These are phyloP conservation scores for Andrena bucephala DNA, from an alignment of 2,888 invertebrate genomes.

Conservation along the genomic window DNA sequence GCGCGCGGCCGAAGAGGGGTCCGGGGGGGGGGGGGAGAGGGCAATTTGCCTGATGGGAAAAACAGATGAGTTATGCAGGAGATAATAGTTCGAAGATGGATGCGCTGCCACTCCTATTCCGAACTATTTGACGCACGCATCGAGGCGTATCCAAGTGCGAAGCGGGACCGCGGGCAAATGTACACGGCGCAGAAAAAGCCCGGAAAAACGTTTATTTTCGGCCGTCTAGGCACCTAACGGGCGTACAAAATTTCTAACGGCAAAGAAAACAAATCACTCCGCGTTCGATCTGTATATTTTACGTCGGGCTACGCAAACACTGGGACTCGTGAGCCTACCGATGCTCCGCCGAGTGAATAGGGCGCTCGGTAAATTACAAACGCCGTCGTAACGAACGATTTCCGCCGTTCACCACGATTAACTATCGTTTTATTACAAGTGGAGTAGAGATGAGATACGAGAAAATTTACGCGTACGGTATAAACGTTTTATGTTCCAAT, in stretches of 20 bases:
- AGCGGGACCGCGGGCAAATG: neutral
- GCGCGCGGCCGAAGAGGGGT: neutral
- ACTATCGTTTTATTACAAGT: neutral
- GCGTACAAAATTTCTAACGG: constrained; percentile 71
- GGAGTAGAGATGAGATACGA: neutral
- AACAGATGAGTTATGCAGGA: constrained; percentile 69
- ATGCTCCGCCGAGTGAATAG: constrained; percentile 30
- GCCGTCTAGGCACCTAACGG: constrained; percentile 62
- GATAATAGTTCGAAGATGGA: constrained; percentile 69
- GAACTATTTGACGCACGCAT: constrained; percentile 59
- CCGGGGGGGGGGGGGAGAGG: neutral
- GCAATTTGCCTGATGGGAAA: constrained; percentile 71
- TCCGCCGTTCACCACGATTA: constrained; percentile 1
- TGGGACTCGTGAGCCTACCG: constrained; percentile 51
- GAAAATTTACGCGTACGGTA: no score
- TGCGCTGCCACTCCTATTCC: constrained; percentile 53
- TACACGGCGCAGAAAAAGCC: constrained; percentile 53
- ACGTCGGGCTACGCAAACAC: constrained; percentile 65
- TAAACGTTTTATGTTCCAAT: no score
- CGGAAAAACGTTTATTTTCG: constrained; percentile 72
- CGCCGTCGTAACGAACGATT: constrained; percentile 22
- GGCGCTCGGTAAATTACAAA: constrained; percentile 49
- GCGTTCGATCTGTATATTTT: constrained; percentile 74
- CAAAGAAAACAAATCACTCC: constrained; percentile 73
- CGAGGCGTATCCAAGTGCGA: constrained; percentile 26